These are phyloP conservation scores for Sesia bembeciformis DNA, from an alignment of 2,888 invertebrate genomes.

Conservation along the genomic window DNA sequence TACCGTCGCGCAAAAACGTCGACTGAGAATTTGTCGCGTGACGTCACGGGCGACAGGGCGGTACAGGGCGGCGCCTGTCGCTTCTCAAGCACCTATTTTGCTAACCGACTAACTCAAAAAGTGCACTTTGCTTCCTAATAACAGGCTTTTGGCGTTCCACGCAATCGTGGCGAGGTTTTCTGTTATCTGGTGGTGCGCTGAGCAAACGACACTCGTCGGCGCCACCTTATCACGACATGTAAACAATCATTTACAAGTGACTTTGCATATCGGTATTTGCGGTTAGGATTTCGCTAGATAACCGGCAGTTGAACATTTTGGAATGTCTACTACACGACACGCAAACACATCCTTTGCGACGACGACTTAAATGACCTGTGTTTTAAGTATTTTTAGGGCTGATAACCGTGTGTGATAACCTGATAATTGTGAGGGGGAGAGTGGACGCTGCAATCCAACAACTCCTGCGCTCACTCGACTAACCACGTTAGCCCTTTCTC, in stretches of 20 bases:
- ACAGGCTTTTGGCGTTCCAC: slow-evolving; percentile 62
- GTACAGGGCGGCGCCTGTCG: slow-evolving; percentile 58
- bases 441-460: too few species aligned
- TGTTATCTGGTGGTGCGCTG: slow-evolving; percentile 42
- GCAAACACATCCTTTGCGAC: neutral
- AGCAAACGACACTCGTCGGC: slow-evolving; percentile 55
- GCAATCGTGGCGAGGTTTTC: slow-evolving; percentile 36
- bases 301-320: slow-evolving; percentile 20
- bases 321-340: neutral
- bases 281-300: slow-evolving; percentile 57
- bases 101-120: slow-evolving; percentile 40
- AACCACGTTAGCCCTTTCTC: too few species aligned
- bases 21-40: slow-evolving; percentile 48
- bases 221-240: slow-evolving; percentile 62
- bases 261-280: slow-evolving; percentile 61
- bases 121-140: slow-evolving; percentile 49
- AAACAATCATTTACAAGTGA: slow-evolving; percentile 64
- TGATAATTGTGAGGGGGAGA: too few species aligned
- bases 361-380: neutral
- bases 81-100: slow-evolving; percentile 27
- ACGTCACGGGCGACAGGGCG: slow-evolving; percentile 71
- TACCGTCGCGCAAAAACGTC: slow-evolving; percentile 58
- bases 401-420: too few species aligned
- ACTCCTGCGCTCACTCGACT: too few species aligned
- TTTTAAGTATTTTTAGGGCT: neutral